Evolutionary conservation across 1,140 invertebrate genomes (phyloP).

Genomic region (Saxidomus purpurata): DNA sequence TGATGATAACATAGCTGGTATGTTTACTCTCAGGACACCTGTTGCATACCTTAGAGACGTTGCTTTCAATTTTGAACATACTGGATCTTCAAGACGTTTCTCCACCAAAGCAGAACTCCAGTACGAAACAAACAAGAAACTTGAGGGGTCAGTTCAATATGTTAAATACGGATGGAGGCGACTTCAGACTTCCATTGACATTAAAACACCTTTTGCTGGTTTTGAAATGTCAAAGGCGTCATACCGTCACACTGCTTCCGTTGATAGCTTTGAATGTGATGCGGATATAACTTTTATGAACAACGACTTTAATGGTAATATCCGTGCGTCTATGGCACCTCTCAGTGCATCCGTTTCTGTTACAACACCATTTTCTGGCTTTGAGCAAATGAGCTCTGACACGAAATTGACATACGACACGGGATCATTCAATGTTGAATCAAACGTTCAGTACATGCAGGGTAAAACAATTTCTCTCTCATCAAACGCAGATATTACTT

Average conservation of each 20-base stretch:
- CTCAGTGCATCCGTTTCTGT: not conserved
- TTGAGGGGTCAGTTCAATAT: slow-evolving; percentile 1
- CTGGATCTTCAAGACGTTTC: slow-evolving; percentile 13
- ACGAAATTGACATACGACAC: not conserved
- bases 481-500: not conserved
- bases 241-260: slow-evolving; percentile 34
- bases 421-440: not conserved
- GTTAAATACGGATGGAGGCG: slow-evolving; percentile 35
- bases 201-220: slow-evolving; percentile 63
- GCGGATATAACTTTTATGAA: slow-evolving; percentile 26
- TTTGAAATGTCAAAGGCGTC: slow-evolving; percentile 48
- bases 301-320: slow-evolving; percentile 20
- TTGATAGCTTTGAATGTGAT: slow-evolving; percentile 45
- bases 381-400: slow-evolving; percentile 30
- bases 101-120: slow-evolving; percentile 32
- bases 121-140: slow-evolving; percentile 15
- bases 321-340: slow-evolving; percentile 1
- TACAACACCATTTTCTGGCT: slow-evolving; percentile 35
- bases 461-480: slow-evolving; percentile 24
- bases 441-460: slow-evolving; percentile 27
- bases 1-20: not conserved
- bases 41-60: not conserved
- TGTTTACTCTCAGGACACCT: slow-evolving; percentile 12
- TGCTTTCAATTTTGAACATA: slow-evolving; percentile 32
- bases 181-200: slow-evolving; percentile 30